phyloP scores from a whole-genome alignment of 2,888 invertebrate species.

The Lydus trimaculatus region DNA sequence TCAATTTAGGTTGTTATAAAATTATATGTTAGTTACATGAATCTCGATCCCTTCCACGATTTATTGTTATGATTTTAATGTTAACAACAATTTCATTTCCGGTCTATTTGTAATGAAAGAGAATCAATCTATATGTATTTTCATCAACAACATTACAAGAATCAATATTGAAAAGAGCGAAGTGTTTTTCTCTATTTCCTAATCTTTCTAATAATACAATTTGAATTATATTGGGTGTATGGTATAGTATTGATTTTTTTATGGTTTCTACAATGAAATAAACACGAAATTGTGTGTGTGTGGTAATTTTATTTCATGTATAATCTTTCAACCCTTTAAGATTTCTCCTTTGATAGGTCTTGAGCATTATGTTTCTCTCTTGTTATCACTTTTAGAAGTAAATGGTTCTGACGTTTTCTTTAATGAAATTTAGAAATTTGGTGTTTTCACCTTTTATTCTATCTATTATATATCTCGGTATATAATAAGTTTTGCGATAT shows the following conservation, averaged over 20 bases:
- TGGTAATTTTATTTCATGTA: neutral
- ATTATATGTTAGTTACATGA: conserved; percentile 2
- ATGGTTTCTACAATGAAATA: too few species aligned
- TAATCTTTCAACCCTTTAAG: too few species aligned
- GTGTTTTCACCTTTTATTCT: neutral
- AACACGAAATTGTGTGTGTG: too few species aligned
- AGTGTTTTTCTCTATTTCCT: neutral
- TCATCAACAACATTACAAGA: neutral
- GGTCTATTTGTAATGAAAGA: neutral
- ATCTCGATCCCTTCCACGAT: conserved; percentile 6
- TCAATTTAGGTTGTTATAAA: conserved; percentile 13
- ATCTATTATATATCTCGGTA: too few species aligned
- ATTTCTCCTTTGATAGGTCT: neutral
- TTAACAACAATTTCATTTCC: conserved; percentile 12
- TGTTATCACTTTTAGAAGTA: neutral
- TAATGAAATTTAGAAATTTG: neutral
- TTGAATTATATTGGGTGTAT: neutral
- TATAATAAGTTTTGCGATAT: too few species aligned
- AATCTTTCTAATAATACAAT: neutral
- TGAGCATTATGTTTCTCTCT: neutral
- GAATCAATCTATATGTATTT: neutral
- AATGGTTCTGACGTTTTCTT: neutral
- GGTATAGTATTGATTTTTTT: too few species aligned
- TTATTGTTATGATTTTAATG: conserved; percentile 11
- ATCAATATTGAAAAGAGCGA: conserved; percentile 39